phyloP scores from a whole-genome alignment of 1,140 invertebrate genomes.

The Drosophila yakuba region DNA sequence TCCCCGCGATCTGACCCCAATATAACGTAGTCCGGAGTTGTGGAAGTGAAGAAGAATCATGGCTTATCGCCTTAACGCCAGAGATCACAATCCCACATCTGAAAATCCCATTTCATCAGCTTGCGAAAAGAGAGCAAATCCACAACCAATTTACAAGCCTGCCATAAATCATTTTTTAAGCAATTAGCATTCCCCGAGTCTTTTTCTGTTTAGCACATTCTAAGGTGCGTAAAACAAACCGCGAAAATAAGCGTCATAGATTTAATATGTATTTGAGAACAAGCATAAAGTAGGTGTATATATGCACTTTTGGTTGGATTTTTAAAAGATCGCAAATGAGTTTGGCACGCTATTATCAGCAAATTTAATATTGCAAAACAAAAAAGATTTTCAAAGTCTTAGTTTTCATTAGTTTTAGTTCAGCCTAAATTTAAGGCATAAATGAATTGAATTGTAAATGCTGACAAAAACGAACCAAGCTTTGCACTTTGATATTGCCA shows the following conservation, averaged over 20 bases:
- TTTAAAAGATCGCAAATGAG: slow-evolving; percentile 57
- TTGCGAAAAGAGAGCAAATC: slow-evolving; percentile 22
- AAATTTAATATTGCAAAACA: background rate
- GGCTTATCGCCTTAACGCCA: slow-evolving; percentile 26
- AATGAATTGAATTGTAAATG: slow-evolving; percentile 38
- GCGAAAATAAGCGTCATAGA: slow-evolving; percentile 58
- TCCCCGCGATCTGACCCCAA: slow-evolving; percentile 43
- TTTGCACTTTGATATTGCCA: slow-evolving; percentile 45
- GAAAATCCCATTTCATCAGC: slow-evolving; percentile 50
- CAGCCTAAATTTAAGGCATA: too few species aligned
- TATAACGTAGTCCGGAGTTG: slow-evolving; percentile 20
- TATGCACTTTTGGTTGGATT: slow-evolving; percentile 6
- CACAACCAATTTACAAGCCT: slow-evolving; percentile 52
- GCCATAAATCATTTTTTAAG: slow-evolving; percentile 35
- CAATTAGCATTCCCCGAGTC: slow-evolving; percentile 63
- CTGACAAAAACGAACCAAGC: slow-evolving; percentile 26
- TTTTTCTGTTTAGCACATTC: slow-evolving; percentile 61
- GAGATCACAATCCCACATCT: slow-evolving; percentile 15
- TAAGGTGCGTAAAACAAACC: slow-evolving; percentile 70
- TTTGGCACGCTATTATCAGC: slow-evolving; percentile 38
- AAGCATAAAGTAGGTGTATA: slow-evolving; percentile 15
- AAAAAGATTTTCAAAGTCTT: background rate
- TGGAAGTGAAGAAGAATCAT: slow-evolving; percentile 17
- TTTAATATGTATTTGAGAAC: slow-evolving; percentile 1
- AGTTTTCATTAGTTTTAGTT: background rate